Evolutionary conservation across 2,797 vertebrate species (phyloP), one percentile per base, ranked within the genome.

Genomic region (Rhynchonycteris naso): DNA sequence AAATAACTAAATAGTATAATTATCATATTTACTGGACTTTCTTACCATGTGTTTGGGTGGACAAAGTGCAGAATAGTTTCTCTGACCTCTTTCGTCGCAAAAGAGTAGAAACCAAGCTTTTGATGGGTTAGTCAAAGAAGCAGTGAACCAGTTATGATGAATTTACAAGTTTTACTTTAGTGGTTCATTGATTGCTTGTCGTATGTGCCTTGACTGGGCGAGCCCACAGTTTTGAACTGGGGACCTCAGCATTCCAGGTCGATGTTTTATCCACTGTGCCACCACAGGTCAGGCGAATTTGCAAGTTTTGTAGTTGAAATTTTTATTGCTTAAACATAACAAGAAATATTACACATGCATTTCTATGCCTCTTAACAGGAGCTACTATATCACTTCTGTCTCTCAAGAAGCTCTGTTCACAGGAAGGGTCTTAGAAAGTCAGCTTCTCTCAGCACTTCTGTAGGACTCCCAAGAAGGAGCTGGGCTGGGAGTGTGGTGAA

Each of bases 401-500:
- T 80, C 24, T 50, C 47, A 26, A 47, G 14, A 54, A 7, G 54
- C n/a, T 83, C 6, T 50, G 28, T 19, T 89, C 66, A n/a, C 4
- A 65, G 54, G n/a, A 58, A 14, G 1, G 13, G 1, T 35, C 19
- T 83, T 43, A 26, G 38, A 74, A 33, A 11, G 33, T 13, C 30
- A 92, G 22, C 7, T 24, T 8, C 12, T 43, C 12, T 63, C 19
- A 13, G 2, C 9, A n/a, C 13, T n/a, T 65, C 14, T 19, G 18
- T 35, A 30, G 33, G 33, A 43, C 21, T 3, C 6, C 18, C 66
- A 56, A 38, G 30, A 24, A 78, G 4, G 19, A 5, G 13, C 24
- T 66, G 15, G 21, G 19, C 16, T 50, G 16, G 16, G 3, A n/a
- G 1, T 2, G 2, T 69, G 0, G 0, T 47, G n/a, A 13, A 50